phyloP scores from a whole-genome alignment of 2,113 vertebrate genomes.

The Xyliphius kryptos region DNA sequence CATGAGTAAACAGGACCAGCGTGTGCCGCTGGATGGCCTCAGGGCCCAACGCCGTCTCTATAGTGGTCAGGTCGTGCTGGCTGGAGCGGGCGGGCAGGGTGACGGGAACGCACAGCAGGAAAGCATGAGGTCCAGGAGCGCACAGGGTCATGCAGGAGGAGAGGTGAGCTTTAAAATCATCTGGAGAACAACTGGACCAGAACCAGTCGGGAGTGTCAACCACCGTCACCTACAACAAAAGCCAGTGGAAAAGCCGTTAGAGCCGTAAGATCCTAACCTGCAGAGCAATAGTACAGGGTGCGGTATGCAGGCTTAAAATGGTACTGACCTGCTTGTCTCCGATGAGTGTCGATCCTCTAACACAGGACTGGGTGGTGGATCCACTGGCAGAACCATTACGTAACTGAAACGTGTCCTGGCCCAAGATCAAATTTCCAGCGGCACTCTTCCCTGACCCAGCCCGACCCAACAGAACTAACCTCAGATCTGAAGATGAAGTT shows the following conservation, averaged over 20 bases:
- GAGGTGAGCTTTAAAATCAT: constrained; percentile 56
- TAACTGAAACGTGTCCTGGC: constrained; percentile 48
- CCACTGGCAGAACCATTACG: constrained; percentile 38
- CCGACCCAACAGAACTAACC: constrained; percentile 61
- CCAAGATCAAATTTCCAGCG: constrained; percentile 60
- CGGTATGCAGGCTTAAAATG: not conserved
- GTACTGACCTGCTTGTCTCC: constrained; percentile 50
- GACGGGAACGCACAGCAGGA: constrained; percentile 65
- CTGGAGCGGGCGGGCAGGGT: constrained; percentile 53
- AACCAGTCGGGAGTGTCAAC: constrained; percentile 69
- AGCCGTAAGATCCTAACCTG: too few species aligned
- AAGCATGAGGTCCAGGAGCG: constrained; percentile 63
- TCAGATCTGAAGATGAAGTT: constrained; percentile 44
- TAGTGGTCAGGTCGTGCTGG: constrained; percentile 47
- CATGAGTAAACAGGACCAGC: constrained; percentile 59
- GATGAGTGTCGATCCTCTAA: constrained; percentile 51
- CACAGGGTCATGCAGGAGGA: constrained; percentile 58
- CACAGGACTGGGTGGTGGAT: constrained; percentile 50
- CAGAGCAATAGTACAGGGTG: not conserved
- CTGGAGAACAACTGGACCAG: constrained; percentile 48
- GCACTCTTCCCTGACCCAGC: constrained; percentile 61
- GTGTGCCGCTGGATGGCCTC: constrained; percentile 49
- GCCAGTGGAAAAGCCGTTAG: too few species aligned
- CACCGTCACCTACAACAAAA: constrained; percentile 54
- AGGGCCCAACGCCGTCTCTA: constrained; percentile 53